Evolutionary conservation across 2,113 vertebrate genomes (phyloP).

Genomic region (Platichthys flesus): DNA sequence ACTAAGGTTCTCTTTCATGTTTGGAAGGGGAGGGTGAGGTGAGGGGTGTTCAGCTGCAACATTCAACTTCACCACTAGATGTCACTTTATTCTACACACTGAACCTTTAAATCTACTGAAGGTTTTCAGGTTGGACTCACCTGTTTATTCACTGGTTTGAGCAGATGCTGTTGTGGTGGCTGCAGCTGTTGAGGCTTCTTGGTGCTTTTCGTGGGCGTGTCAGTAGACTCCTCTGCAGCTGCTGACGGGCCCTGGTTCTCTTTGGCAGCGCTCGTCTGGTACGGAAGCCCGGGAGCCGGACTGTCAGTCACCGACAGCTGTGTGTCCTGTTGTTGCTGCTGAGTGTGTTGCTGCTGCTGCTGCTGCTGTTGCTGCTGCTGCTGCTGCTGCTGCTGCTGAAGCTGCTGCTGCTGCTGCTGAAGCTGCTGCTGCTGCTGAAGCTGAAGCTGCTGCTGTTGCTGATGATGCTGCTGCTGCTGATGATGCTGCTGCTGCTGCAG

Average conservation of each 20-base stretch:
- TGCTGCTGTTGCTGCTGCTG: slow-evolving; percentile 31
- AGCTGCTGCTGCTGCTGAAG: background rate
- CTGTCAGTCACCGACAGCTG: slow-evolving; percentile 88
- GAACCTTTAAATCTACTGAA: background rate
- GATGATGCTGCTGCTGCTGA: slow-evolving; percentile 66
- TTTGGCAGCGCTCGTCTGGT: slow-evolving; percentile 81
- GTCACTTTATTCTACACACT: too few relatives aligned
- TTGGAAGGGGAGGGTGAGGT: too few relatives aligned
- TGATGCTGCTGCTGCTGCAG: slow-evolving; percentile 27
- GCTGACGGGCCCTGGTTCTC: slow-evolving; percentile 72
- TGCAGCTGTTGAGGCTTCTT: slow-evolving; percentile 80
- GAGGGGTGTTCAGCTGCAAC: too few relatives aligned
- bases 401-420: slow-evolving; percentile 21
- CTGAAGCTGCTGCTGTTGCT: slow-evolving; percentile 61
- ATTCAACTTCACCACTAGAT: too few relatives aligned
- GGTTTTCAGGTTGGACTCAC: slow-evolving; percentile 40
- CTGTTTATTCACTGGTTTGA: slow-evolving; percentile 85
- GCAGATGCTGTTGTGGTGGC: slow-evolving; percentile 80
- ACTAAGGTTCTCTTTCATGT: too few relatives aligned
- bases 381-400: slow-evolving; percentile 40
- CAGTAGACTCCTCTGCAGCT: slow-evolving; percentile 65
- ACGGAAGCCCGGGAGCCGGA: slow-evolving; percentile 84
- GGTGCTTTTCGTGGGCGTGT: slow-evolving; percentile 78
- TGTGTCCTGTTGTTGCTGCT: slow-evolving; percentile 74
- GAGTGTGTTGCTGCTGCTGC: slow-evolving; percentile 23